Evolutionary conservation across 37 sponge, comb jelly and placozoan genomes (phyloP).

Genomic region (Ianthella basta): DNA sequence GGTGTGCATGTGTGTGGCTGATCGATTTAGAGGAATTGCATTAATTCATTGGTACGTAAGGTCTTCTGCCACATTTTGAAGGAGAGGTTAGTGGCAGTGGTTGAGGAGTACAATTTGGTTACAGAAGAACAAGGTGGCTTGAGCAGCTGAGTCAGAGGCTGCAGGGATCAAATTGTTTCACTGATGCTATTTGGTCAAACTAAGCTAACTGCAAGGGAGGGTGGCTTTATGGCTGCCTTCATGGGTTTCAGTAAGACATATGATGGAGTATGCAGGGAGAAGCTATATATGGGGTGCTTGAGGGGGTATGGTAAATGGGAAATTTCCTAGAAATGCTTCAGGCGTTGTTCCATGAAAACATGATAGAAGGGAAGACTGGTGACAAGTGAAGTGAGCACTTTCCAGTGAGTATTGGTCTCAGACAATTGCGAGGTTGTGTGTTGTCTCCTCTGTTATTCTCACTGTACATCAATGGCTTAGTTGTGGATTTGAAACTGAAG

Average conservation of each 20-base stretch:
- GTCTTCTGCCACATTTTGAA: slow-evolving; percentile 11
- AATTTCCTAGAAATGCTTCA: neutral
- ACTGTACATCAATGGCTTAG: slow-evolving; percentile 16
- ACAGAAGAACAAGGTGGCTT: slow-evolving; percentile 28
- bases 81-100: neutral
- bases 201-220: neutral
- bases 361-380: neutral
- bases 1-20: neutral
- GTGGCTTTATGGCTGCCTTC: slow-evolving; percentile 3
- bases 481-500: neutral
- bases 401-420: neutral
- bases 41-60: neutral
- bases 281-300: slow-evolving; percentile 4
- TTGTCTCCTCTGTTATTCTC: slow-evolving; percentile 16
- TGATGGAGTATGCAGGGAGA: slow-evolving; percentile 2
- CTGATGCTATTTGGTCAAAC: neutral
- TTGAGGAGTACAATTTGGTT: neutral
- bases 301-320: neutral
- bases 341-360: neutral
- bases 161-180: neutral
- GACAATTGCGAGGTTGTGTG: slow-evolving; percentile 16
- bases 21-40: neutral
- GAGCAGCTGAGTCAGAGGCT: slow-evolving; percentile 5
- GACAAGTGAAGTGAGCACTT: neutral
- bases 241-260: neutral